These are phyloP conservation scores for Scaptodrosophila lebanonensis DNA, from an alignment of 1,140 invertebrate genomes.

Conservation along the genomic window DNA sequence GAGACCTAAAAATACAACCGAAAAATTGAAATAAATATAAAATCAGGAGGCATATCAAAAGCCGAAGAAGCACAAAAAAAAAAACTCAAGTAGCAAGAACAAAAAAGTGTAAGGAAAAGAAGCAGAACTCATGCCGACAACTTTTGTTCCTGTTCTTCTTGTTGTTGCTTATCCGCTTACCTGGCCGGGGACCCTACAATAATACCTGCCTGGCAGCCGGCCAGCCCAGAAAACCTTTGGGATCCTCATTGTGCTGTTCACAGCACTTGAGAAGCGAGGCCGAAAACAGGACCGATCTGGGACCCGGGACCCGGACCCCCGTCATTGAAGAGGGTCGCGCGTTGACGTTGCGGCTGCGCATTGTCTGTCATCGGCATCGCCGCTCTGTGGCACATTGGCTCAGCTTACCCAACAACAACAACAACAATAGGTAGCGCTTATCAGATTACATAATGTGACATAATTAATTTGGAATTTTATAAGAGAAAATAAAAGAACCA, in stretches of 20 bases:
- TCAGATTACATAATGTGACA: conserved; percentile 77
- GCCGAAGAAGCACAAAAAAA: conserved; percentile 22
- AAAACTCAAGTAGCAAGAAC: conserved; percentile 11
- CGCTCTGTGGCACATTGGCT: background rate
- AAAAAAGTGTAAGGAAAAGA: conserved; percentile 10
- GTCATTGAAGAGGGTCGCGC: conserved; percentile 50
- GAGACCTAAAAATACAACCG: conserved; percentile 25
- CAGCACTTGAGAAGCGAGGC: too few species aligned
- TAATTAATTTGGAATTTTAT: conserved; percentile 70
- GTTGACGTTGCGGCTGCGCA: conserved; percentile 54
- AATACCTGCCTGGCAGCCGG: conserved; percentile 1
- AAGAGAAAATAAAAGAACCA: conserved; percentile 6
- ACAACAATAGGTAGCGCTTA: conserved; percentile 40
- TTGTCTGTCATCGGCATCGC: conserved; percentile 4
- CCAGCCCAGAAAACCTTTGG: too few species aligned
- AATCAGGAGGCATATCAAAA: conserved; percentile 15
- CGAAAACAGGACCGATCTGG: too few species aligned
- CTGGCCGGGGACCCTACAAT: conserved; percentile 12
- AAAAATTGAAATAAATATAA: background rate
- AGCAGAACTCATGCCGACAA: conserved; percentile 23
- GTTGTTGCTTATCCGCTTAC: conserved; percentile 16
- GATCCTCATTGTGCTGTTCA: too few species aligned
- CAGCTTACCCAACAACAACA: conserved; percentile 17
- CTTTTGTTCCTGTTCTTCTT: conserved; percentile 26
- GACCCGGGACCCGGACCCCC: too few species aligned